phyloP scores from a whole-genome alignment of 1,140 invertebrate genomes.

The Leptinotarsa lineolata region DNA sequence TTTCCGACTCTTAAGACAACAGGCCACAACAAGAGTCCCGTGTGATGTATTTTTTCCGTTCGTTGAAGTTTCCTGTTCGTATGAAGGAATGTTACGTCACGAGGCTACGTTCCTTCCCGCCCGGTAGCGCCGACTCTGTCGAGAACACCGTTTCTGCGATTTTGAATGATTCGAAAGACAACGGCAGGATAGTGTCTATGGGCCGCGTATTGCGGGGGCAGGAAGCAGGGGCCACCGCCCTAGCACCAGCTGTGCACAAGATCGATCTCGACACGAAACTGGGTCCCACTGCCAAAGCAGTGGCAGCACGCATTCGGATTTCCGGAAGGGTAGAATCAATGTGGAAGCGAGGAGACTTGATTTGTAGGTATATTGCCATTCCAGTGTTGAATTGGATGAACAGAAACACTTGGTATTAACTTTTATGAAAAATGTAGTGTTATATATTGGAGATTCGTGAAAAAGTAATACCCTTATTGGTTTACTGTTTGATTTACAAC shows the following conservation, averaged over 20 bases:
- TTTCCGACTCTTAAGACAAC: background rate
- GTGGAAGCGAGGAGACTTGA: too few relatives aligned
- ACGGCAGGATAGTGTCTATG: background rate
- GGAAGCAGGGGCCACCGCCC: slow-evolving; percentile 46
- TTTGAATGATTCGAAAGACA: slow-evolving; percentile 20
- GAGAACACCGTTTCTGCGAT: background rate
- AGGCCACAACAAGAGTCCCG: background rate
- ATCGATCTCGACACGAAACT: slow-evolving; percentile 47
- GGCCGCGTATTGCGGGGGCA: slow-evolving; percentile 32
- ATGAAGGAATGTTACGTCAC: background rate
- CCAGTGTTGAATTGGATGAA: too few relatives aligned
- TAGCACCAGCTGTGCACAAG: slow-evolving; percentile 47
- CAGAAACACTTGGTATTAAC: too few relatives aligned
- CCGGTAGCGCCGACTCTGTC: background rate
- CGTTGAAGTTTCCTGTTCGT: background rate
- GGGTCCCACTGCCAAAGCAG: slow-evolving; percentile 34
- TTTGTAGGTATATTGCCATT: too few relatives aligned
- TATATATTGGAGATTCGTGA: too few relatives aligned
- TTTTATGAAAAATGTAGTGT: too few relatives aligned
- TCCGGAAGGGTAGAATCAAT: background rate
- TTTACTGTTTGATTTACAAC: too few relatives aligned
- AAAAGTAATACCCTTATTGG: too few relatives aligned
- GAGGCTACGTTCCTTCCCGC: background rate
- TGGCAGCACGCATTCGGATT: slow-evolving; percentile 19
- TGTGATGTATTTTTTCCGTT: background rate